Percentiles rank a stretch among this genome's conserved stretches.
Conservation (phyloP, 2,797 vertebrate genomes). For the Botia almorhae region DNA sequence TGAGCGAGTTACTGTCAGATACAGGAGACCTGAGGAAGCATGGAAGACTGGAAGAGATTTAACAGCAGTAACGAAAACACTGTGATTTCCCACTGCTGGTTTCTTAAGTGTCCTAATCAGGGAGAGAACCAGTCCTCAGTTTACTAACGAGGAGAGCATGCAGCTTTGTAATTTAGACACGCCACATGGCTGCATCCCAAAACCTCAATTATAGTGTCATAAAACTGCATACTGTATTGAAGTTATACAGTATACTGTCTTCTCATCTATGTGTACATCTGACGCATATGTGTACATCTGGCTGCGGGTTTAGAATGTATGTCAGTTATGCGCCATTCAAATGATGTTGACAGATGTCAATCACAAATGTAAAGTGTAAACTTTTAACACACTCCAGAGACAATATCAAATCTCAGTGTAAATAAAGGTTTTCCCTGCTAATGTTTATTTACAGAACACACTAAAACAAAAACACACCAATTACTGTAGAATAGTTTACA, state of each 20-base stretch:
- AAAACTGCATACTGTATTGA: background rate
- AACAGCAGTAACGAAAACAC: background rate
- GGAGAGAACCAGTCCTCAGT: conserved; percentile 9
- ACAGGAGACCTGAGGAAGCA: no score
- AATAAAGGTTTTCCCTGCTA: background rate
- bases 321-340: no score
- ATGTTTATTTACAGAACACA: no score
- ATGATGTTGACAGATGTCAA: conserved; percentile 27
- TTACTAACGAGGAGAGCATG: background rate
- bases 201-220: background rate
- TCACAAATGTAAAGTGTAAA: background rate
- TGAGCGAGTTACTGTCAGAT: conserved; percentile 14
- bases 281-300: no score
- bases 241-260: background rate
- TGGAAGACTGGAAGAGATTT: no score
- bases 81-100: conserved; percentile 15
- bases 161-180: background rate
- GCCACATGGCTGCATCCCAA: background rate
- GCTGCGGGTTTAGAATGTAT: no score
- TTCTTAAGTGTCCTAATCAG: conserved; percentile 18
- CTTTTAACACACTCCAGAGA: background rate
- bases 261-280: background rate
- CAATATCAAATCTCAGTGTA: background rate
- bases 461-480: no score
- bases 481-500: no score